Conservation (phyloP, 2,888 invertebrate genomes). For the Apomyelois bistriatella region DNA sequence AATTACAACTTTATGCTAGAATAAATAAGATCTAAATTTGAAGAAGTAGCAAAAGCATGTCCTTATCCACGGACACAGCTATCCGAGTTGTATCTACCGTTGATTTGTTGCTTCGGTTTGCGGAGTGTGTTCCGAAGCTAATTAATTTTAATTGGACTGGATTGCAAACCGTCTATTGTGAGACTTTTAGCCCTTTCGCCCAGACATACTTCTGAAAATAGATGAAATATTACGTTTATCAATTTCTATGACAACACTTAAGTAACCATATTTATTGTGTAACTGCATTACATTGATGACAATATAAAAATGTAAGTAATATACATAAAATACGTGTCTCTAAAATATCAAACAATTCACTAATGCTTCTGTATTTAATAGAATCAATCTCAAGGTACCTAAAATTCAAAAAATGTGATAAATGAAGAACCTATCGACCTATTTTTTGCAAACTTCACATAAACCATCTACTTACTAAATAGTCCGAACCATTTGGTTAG, state of each 20-base stretch:
- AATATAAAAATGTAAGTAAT: too few species aligned
- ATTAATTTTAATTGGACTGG: conserved; percentile 75
- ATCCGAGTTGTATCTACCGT: conserved; percentile 65
- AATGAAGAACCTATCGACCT: too few species aligned
- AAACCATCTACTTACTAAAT: too few species aligned
- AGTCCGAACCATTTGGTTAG: too few species aligned
- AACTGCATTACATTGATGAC: too few species aligned
- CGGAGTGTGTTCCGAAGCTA: conserved; percentile 68
- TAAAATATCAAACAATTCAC: too few species aligned
- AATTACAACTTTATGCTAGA: conserved; percentile 33
- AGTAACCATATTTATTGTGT: not conserved
- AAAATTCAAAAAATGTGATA: too few species aligned
- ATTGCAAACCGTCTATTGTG: conserved; percentile 54
- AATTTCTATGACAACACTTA: not conserved
- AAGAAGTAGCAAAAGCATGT: conserved; percentile 34
- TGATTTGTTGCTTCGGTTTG: conserved; percentile 69
- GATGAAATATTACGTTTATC: conserved; percentile 10
- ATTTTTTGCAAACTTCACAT: too few species aligned
- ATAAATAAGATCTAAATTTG: conserved; percentile 37
- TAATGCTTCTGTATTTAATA: too few species aligned
- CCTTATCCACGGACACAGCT: conserved; percentile 54
- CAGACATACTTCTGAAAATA: conserved; percentile 23
- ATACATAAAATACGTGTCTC: too few species aligned
- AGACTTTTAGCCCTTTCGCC: conserved; percentile 41
- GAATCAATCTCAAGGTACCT: too few species aligned